phyloP scores from a whole-genome alignment of 2,797 vertebrate genomes.

The Rhadinocentrus ornatus region DNA sequence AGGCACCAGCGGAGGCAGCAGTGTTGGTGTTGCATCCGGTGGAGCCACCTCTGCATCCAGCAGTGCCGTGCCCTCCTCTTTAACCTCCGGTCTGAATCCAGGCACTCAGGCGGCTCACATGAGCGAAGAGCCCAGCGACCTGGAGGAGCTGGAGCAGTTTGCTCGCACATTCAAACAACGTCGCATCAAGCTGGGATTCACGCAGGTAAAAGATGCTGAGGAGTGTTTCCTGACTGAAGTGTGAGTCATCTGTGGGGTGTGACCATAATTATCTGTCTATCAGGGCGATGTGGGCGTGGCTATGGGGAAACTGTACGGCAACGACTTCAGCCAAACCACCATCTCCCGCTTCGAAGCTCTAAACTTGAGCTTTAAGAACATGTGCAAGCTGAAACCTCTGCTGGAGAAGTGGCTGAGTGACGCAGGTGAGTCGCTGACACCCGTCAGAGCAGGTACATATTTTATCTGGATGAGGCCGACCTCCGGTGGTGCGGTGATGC shows the following conservation, averaged over 20 bases:
- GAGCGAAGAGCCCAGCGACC: constrained; percentile 89
- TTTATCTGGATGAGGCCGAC: too few species aligned
- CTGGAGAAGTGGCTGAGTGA: constrained; percentile 94
- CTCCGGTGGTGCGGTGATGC: too few species aligned
- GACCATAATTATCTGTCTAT: background rate
- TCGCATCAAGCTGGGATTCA: constrained; percentile 93
- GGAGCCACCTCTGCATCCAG: constrained; percentile 68
- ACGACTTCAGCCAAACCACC: constrained; percentile 94
- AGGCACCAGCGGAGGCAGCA: constrained; percentile 40
- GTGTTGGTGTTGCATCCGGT: constrained; percentile 47
- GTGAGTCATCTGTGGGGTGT: constrained; percentile 5
- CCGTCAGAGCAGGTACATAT: too few species aligned
- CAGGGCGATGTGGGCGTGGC: constrained; percentile 93
- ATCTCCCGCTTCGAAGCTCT: constrained; percentile 94
- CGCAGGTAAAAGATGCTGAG: constrained; percentile 80
- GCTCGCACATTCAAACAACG: constrained; percentile 93
- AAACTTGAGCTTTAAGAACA: constrained; percentile 95
- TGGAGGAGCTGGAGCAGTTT: constrained; percentile 94
- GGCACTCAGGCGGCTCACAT: constrained; percentile 73
- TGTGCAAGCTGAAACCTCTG: constrained; percentile 94
- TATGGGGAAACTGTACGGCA: constrained; percentile 94
- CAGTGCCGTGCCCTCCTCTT: constrained; percentile 63
- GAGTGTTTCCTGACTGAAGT: fast-evolving
- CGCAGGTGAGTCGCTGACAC: constrained; percentile 80
- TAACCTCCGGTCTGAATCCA: constrained; percentile 64